Percentiles rank a stretch among this genome's conserved stretches.
Evolutionary conservation across 2,113 vertebrate species (phyloP).

Genomic region (Mastomys coucha): DNA sequence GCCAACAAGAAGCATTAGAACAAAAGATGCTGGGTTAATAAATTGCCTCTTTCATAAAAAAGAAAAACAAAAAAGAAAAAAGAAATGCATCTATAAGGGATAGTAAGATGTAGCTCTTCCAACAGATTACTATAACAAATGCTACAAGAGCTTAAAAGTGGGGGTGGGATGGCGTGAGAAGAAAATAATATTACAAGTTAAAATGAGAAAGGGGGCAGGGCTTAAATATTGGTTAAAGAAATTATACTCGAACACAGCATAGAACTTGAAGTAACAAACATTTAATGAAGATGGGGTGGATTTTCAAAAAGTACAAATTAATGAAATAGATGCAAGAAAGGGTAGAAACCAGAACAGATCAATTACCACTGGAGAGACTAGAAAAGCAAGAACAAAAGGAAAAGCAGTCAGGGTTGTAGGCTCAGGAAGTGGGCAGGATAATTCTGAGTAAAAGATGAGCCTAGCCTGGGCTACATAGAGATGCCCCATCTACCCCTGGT

Average conservation of each 20-base stretch:
- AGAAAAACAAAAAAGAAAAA: background rate
- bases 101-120: background rate
- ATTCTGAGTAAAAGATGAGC: too few relatives aligned
- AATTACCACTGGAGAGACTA: background rate
- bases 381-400: background rate
- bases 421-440: background rate
- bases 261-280: background rate
- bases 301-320: conserved; percentile 30
- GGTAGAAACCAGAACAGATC: background rate
- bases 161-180: background rate
- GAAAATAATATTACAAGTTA: background rate
- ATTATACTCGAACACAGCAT: background rate
- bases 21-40: too few relatives aligned
- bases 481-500: background rate
- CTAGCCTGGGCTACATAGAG: background rate
- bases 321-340: background rate
- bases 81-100: background rate
- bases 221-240: background rate
- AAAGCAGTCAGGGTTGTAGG: background rate
- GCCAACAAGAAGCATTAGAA: too few relatives aligned
- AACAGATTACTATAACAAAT: conserved; percentile 1
- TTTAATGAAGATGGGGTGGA: background rate
- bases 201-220: background rate
- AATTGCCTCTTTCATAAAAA: too few relatives aligned
- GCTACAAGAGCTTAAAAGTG: background rate